These are phyloP conservation scores for Orthonychiurus folsomi DNA, from an alignment of 2,888 invertebrate genomes.

Conservation along the genomic window DNA sequence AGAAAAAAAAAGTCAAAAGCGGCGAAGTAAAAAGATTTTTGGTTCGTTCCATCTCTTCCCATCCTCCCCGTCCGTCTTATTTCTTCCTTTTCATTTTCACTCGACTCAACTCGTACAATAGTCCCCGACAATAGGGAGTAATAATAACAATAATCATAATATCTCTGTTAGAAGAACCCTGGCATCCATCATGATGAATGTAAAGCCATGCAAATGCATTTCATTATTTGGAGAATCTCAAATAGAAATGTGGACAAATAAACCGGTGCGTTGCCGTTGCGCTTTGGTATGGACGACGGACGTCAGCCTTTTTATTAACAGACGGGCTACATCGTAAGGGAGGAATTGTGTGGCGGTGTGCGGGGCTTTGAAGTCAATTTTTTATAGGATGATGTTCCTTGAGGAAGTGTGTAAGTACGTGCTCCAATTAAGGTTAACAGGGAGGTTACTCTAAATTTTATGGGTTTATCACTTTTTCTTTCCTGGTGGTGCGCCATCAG, in stretches of 20 bases:
- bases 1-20: slow-evolving; percentile 15
- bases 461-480: too few species aligned
- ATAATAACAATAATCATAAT: slow-evolving; percentile 5
- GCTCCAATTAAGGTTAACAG: slow-evolving; percentile 7
- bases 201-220: neutral
- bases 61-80: neutral
- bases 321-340: neutral
- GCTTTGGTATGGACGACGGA: too few species aligned
- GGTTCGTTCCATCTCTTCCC: neutral
- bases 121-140: slow-evolving; percentile 1
- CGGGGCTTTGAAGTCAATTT: neutral
- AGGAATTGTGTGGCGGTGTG: neutral
- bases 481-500: too few species aligned
- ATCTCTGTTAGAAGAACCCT: slow-evolving; percentile 9
- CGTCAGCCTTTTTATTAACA: neutral
- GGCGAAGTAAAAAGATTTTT: slow-evolving; percentile 11
- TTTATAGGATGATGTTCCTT: slow-evolving; percentile 3
- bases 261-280: neutral
- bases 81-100: slow-evolving; percentile 9
- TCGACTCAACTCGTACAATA: slow-evolving; percentile 10
- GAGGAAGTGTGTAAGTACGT: slow-evolving; percentile 6
- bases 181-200: neutral
- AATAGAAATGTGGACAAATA: neutral
- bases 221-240: slow-evolving; percentile 4
- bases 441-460: too few species aligned